phyloP scores from a whole-genome alignment of 2,113 vertebrate genomes.

The Rostratula benghalensis region DNA sequence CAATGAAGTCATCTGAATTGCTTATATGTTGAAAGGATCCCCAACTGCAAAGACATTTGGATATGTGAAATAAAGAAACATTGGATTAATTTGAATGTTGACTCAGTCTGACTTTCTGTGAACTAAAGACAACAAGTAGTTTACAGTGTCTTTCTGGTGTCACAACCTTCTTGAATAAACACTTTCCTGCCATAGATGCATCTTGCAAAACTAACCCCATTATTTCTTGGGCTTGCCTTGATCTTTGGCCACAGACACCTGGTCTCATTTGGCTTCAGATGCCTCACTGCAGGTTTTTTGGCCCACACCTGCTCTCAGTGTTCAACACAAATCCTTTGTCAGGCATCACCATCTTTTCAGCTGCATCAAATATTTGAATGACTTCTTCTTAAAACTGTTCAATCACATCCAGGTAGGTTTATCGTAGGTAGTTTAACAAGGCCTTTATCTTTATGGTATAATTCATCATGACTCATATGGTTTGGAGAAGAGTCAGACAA shows the following conservation, averaged over 20 bases:
- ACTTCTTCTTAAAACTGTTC: neutral
- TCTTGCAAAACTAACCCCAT: neutral
- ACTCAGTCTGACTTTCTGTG: slow-evolving; percentile 15
- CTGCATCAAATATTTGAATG: neutral
- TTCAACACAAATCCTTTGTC: neutral
- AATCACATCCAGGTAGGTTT: neutral
- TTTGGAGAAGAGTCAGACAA: neutral
- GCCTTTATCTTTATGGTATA: neutral
- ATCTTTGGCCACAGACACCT: neutral
- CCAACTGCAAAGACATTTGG: slow-evolving; percentile 17
- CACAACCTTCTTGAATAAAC: neutral
- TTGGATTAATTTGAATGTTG: neutral
- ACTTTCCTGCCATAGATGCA: neutral
- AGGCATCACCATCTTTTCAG: neutral
- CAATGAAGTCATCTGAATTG: slow-evolving; percentile 12
- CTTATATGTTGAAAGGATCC: slow-evolving; percentile 35
- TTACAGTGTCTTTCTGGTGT: neutral
- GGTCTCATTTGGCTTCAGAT: neutral
- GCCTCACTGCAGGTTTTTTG: neutral
- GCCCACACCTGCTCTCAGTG: neutral
- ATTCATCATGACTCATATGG: neutral
- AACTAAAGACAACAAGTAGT: neutral
- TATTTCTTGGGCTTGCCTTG: neutral
- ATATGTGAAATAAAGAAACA: slow-evolving; percentile 15
- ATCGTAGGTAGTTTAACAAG: neutral